Percentiles rank a stretch among this genome's conserved stretches.
phyloP scores from a whole-genome alignment of 2,113 vertebrate species.

The Campylorhamphus procurvoides region DNA sequence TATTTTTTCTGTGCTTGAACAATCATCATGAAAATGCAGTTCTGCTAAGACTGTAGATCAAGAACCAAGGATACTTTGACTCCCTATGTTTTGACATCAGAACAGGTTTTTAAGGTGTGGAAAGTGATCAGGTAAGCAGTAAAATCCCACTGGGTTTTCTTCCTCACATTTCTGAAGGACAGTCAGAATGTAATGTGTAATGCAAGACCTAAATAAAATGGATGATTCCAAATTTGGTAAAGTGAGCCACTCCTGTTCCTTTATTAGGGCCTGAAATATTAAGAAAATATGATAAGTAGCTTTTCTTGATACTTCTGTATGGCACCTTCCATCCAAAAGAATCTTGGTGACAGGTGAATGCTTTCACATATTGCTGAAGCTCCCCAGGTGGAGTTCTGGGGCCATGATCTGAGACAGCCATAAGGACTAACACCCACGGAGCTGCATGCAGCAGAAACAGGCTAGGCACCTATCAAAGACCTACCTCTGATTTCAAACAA shows the following conservation, averaged over 20 bases:
- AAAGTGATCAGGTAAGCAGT: background rate
- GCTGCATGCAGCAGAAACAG: background rate
- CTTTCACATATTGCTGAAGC: background rate
- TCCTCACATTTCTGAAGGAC: background rate
- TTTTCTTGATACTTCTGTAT: background rate
- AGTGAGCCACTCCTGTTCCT: background rate
- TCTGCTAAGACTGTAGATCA: background rate
- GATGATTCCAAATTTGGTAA: background rate
- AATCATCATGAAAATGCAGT: background rate
- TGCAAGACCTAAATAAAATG: background rate
- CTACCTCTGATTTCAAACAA: background rate
- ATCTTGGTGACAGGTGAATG: background rate
- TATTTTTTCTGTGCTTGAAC: background rate
- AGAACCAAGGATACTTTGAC: background rate
- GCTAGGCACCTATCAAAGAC: background rate
- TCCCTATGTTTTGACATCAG: background rate
- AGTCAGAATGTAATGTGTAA: background rate
- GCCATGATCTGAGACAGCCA: background rate
- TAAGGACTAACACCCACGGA: background rate
- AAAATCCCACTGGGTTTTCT: background rate
- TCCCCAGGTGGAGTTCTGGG: background rate
- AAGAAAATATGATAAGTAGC: background rate
- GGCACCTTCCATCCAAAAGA: background rate
- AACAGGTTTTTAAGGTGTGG: background rate
- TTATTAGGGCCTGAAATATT: background rate